Conservation (phyloP, 2,113 vertebrate species). For the Psettodes erumei region DNA sequence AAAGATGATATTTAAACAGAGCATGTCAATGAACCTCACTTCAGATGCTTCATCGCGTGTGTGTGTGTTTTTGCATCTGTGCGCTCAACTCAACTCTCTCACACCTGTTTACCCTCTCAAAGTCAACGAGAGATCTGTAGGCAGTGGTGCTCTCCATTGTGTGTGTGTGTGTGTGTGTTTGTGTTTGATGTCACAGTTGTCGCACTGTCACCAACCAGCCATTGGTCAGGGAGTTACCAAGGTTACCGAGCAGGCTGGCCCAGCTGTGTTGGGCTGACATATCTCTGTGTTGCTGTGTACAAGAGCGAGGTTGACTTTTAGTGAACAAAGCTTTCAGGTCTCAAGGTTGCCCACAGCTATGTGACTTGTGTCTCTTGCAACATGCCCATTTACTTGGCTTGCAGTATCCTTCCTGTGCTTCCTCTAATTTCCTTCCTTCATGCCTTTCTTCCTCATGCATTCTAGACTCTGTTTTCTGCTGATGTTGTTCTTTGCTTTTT, state of each 20-base stretch:
- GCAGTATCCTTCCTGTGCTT: slow-evolving; percentile 17
- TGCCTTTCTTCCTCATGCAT: not conserved
- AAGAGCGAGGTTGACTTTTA: slow-evolving; percentile 36
- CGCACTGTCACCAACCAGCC: slow-evolving; percentile 60
- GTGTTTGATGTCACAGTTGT: slow-evolving; percentile 49
- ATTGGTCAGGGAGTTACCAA: slow-evolving; percentile 75
- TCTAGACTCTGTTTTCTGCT: slow-evolving; percentile 12
- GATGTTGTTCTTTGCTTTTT: slow-evolving; percentile 21
- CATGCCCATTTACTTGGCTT: slow-evolving; percentile 2
- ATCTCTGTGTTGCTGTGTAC: slow-evolving; percentile 48
- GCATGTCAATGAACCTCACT: slow-evolving; percentile 23
- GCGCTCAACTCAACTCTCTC: slow-evolving; percentile 6
- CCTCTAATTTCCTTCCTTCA: slow-evolving; percentile 5
- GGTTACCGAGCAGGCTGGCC: slow-evolving; percentile 66
- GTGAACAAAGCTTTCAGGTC: slow-evolving; percentile 43
- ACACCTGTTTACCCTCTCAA: slow-evolving; percentile 44
- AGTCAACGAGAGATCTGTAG: slow-evolving; percentile 46
- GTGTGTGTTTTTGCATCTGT: slow-evolving; percentile 12
- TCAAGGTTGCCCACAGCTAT: slow-evolving; percentile 48
- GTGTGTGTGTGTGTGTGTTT: slow-evolving; percentile 32
- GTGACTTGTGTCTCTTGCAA: slow-evolving; percentile 35
- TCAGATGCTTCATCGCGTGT: slow-evolving; percentile 2
- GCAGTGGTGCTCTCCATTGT: slow-evolving; percentile 15
- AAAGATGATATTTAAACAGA: slow-evolving; percentile 30
- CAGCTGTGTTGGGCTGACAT: slow-evolving; percentile 59